Percentiles rank a stretch among this genome's conserved stretches.
Evolutionary conservation across 92 coral and sea anemone genomes (phyloP).

Genomic region (Virgularia gustaviana): DNA sequence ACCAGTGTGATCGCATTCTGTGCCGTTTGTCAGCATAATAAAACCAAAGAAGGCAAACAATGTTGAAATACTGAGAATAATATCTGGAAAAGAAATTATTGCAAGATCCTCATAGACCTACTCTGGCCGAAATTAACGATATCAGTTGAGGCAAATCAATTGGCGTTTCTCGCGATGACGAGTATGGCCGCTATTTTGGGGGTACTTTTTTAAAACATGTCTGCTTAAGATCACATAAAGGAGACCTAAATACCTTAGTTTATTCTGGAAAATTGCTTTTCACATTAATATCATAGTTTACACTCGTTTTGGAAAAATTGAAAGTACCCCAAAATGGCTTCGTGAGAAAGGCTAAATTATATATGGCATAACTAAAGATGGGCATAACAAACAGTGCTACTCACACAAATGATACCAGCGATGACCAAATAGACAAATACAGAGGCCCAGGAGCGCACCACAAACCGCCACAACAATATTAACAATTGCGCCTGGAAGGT

Average conservation of each 20-base stretch:
- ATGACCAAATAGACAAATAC: conserved; percentile 79
- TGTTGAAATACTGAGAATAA: conserved; percentile 76
- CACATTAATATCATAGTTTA: no score
- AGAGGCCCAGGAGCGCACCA: conserved; percentile 67
- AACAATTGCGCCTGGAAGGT: conserved; percentile 63
- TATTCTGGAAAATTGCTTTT: no score
- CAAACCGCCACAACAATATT: conserved; percentile 70
- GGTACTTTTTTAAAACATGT: no score
- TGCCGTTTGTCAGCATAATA: conserved; percentile 65
- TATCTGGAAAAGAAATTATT: conserved; percentile 57
- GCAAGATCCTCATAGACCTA: no score
- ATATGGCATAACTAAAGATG: background rate
- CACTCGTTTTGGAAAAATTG: no score
- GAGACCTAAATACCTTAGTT: background rate
- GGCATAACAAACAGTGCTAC: conserved; percentile 11
- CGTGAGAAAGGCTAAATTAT: no score
- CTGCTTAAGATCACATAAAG: background rate
- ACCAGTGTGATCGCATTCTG: conserved; percentile 67
- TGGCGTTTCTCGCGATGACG: no score
- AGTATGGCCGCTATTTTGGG: no score
- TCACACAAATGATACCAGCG: conserved; percentile 70
- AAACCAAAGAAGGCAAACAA: conserved; percentile 68
- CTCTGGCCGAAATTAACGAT: no score
- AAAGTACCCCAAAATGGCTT: no score
- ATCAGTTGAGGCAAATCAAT: no score